Evolutionary conservation across 2,797 vertebrate genomes (phyloP), one percentile per base, ranked within the genome.

Genomic region (Kryptopterus vitreolus): DNA sequence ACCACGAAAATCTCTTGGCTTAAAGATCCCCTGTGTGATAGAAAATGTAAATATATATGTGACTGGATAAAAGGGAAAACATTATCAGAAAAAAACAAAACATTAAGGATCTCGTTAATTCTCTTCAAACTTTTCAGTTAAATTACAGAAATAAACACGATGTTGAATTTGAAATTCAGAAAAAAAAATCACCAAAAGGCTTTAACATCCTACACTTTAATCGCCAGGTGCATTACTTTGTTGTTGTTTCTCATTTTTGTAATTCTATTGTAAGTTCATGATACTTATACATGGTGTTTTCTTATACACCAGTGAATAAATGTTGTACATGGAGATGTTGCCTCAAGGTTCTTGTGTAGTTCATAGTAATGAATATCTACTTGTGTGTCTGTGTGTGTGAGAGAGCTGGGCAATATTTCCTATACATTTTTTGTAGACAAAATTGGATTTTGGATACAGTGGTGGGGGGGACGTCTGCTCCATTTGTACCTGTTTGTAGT

Each of bases 61-160:
- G 66, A 50, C 24, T 85, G 77, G 85, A 86, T 88, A 89, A 92
- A 92, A 35, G 66, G 43, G 29, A 43, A 69, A 69, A 18, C 4
- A 15, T 48, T 48, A 43, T n/a, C 62, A 12, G 33, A n/a, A 13
- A 66, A 63, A 35, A 12, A 38, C 38, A 43, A 43, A 43, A 43
- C 38, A 7, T 6, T 43, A 43, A 43, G n/a, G n/a, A n/a, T n/a
- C n/a, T n/a, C n/a, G n/a, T n/a, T n/a, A n/a, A n/a, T n/a, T n/a
- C n/a, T n/a, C n/a, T n/a, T n/a, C n/a, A n/a, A n/a, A n/a, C n/a
- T n/a, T n/a, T n/a, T n/a, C n/a, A n/a, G n/a, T n/a, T n/a, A n/a
- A n/a, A n/a, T n/a, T n/a, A n/a, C n/a, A n/a, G n/a, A n/a, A n/a
- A n/a, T n/a, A n/a, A n/a, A n/a, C n/a, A n/a, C n/a, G n/a, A n/a